Evolutionary conservation across 2,113 vertebrate genomes (phyloP).

Genomic region (Lagopus muta): DNA sequence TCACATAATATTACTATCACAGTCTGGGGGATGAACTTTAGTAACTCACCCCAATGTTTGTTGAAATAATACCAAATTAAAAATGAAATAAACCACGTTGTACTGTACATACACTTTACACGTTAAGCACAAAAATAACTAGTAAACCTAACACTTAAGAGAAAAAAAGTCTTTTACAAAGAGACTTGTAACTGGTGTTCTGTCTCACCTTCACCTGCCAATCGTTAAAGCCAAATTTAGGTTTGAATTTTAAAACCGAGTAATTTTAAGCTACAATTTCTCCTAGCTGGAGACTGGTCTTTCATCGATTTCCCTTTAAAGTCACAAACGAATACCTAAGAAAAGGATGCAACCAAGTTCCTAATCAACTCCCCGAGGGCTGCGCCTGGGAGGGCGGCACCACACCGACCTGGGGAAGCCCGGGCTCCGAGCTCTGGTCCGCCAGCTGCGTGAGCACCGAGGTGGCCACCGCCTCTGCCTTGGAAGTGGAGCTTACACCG

Average conservation of each 20-base stretch:
- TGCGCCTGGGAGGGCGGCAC: constrained; percentile 84
- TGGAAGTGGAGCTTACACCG: constrained; percentile 90
- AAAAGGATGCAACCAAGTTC: constrained; percentile 69
- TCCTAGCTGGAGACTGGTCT: constrained; percentile 84
- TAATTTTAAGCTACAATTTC: constrained; percentile 79
- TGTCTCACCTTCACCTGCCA: constrained; percentile 79
- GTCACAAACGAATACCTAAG: constrained; percentile 78
- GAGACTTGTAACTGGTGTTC: constrained; percentile 84
- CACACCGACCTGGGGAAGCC: constrained; percentile 79
- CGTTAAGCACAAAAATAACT: constrained; percentile 78
- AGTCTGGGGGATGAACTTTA: constrained; percentile 76
- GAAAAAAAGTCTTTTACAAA: constrained; percentile 77
- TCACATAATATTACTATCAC: constrained; percentile 78
- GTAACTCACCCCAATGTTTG: constrained; percentile 76
- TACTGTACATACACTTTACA: constrained; percentile 83
- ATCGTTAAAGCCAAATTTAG: constrained; percentile 82
- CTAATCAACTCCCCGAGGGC: constrained; percentile 93
- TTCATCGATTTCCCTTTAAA: constrained; percentile 83
- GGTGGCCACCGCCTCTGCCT: constrained; percentile 81
- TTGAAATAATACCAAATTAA: constrained; percentile 79
- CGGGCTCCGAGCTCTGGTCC: constrained; percentile 91
- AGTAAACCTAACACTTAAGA: constrained; percentile 78
- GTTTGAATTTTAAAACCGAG: constrained; percentile 77
- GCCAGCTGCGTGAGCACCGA: constrained; percentile 84
- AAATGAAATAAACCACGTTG: constrained; percentile 80